Base-by-base conservation (phyloP, 2,888 invertebrate species). In the Calliphora vomitoria region DNA sequence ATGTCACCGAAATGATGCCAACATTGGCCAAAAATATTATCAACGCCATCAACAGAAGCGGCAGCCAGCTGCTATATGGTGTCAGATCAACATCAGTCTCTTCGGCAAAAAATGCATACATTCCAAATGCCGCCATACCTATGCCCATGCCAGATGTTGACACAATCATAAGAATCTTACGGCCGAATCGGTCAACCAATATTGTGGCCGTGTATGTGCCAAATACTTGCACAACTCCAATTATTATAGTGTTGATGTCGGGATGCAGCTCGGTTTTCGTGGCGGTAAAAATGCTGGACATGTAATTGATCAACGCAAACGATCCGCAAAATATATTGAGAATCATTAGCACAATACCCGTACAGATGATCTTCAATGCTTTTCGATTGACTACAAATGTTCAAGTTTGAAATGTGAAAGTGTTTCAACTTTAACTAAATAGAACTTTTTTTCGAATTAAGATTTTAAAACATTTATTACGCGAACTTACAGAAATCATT, bases 271-370 rank as follows among this genome's bases (percentile, higher is more conserved):
- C 82, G 0, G 92, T 90, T 1, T 91, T 91, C 0, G 91, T 90
- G 0, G 90, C 89, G 5, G 88, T 89, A 83, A 94, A 93, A 44
- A 93, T 93, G 20, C 89, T 90, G n/a, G 93, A 91, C 89, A 93
- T 92, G 69, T 93, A 93, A 66, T 92, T 93, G 15, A 93, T 88
- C 44, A 93, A 90, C 4, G 92, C 91, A 80, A 92, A 93, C 3
- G 90, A 82, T 0, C 94, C 94, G 38, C 91, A 90, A 71, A 91
- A 91, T n/a, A 91, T 91, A 72, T 92, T 92, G 0, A 93, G 88
- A 31, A 90, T 5, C 38, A 90, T 89, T 0, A 93, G 89, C 0
- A 91, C 88, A 13, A 90, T 3, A 0, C 92, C 91, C 0, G 89
- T 90, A 0, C 84, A 85, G 15, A 93, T 89, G 5, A 90, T 91